A percentile compares a stretch with the other conserved stretches of the same genome.
Conservation (phyloP, 2,888 invertebrate genomes). For the Lypha dubia region DNA sequence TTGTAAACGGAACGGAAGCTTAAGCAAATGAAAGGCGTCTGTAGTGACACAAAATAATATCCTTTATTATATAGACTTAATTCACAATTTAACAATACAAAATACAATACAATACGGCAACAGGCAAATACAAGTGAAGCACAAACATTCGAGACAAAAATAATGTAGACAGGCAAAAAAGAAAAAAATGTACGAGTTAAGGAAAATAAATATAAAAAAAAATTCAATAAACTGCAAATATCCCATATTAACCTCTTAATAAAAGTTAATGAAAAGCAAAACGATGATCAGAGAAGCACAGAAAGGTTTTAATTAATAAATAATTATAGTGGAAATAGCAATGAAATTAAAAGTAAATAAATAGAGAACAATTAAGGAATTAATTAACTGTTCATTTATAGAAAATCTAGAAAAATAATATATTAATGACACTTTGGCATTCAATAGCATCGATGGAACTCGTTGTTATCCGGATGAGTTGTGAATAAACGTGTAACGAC, state of each 20-base stretch:
- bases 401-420: too few species aligned
- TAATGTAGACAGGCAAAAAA: too few species aligned
- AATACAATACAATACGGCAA: neutral
- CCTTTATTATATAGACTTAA: conserved; percentile 54
- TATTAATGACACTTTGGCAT: too few species aligned
- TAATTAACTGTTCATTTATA: neutral
- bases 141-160: neutral
- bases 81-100: conserved; percentile 20
- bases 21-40: conserved; percentile 56
- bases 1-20: conserved; percentile 49
- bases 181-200: too few species aligned
- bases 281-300: neutral
- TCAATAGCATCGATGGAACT: too few species aligned
- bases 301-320: neutral
- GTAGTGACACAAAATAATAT: conserved; percentile 48
- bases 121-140: neutral
- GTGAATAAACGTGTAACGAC: too few species aligned
- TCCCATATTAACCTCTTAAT: neutral
- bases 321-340: neutral
- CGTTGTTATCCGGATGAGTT: too few species aligned
- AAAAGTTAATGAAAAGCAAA: neutral
- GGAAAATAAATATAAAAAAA: too few species aligned
- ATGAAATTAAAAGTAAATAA: neutral
- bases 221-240: neutral
- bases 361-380: neutral